Percentiles rank a stretch among this genome's conserved stretches.
Conservation (phyloP, 2,113 vertebrate genomes). For the Himantopus leucocephalus region DNA sequence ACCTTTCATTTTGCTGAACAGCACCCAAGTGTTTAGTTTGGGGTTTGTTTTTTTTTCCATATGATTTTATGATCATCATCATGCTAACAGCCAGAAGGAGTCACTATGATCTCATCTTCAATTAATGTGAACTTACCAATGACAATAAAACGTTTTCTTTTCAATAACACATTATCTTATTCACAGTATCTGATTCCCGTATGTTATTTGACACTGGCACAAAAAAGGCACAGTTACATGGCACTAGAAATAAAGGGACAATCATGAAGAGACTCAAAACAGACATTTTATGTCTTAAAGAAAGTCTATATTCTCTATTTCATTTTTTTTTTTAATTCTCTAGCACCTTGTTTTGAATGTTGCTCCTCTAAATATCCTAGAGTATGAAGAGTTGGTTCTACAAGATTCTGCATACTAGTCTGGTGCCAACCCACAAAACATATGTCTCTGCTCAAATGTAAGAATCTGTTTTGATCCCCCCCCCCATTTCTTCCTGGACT, state of each 20-base stretch:
- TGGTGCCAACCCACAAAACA: constrained; percentile 68
- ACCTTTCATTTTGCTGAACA: neutral
- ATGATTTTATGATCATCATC: neutral
- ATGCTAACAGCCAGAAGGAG: neutral
- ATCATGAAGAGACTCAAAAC: neutral
- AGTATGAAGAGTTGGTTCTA: constrained; percentile 58
- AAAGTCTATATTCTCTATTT: neutral
- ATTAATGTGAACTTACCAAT: neutral
- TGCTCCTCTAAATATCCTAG: constrained; percentile 53
- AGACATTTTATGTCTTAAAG: neutral
- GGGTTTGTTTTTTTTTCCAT: neutral
- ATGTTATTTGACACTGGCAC: neutral
- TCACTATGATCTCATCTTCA: neutral
- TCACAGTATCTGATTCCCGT: accelerated
- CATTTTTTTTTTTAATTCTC: neutral
- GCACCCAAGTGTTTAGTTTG: accelerated
- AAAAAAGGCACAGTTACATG: neutral
- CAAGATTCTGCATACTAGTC: constrained; percentile 50
- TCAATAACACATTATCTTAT: neutral
- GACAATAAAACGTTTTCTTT: neutral
- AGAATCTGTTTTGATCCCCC: constrained; percentile 30
- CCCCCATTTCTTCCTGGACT: neutral
- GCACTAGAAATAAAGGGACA: neutral
- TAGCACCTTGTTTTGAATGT: constrained; percentile 38
- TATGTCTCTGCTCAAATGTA: constrained; percentile 66